Evolutionary conservation across 2,888 invertebrate genomes (phyloP), one percentile per base, ranked within the genome.

Genomic region (Nemurella pictetii): DNA sequence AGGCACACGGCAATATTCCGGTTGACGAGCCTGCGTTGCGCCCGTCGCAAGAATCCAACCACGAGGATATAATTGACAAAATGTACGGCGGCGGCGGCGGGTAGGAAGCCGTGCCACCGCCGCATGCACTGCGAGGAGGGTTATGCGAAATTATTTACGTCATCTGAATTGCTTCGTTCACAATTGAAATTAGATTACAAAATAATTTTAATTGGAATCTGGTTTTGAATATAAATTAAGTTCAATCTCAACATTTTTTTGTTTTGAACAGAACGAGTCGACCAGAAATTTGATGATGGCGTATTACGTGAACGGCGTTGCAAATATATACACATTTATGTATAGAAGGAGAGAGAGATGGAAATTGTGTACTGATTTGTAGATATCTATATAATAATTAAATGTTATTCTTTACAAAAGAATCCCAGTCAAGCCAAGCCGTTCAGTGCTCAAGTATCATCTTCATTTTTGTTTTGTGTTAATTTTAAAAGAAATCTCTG

Each of bases 21-120:
- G 26, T 5, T 75, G 26, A 0, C 75, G 26, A 3, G 5, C 26
- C 35, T n/a, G 80, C 35, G n/a, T 25, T 32, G 12, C 26, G n/a
- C n/a, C n/a, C 25, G 25, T 15, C 26, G 15, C n/a, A 36, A 32
- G 32, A 35, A 80, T 30, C 35, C 80, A 80, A 36, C 32, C 80
- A 36, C 29, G 80, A 80, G 30, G 35, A 32, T 80, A 80, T 80
- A 80, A 80, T 80, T 80, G 80, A 80, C 80, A 80, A 30, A 80
- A 80, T 80, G 35, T 32, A 80, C 20, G 55, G 5, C 55, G 1
- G 9, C n/a, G n/a, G n/a, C n/a, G n/a, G n/a, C n/a, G n/a, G n/a
- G n/a, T n/a, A n/a, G 20, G 55, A 55, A 55, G 55, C 55, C 55
- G 20, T 26, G 75, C 27, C n/a, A 25, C 75, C 28, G 20, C 9